Evolutionary conservation across 2,113 vertebrate genomes (phyloP).

Genomic region (Baryphthengus martii): DNA sequence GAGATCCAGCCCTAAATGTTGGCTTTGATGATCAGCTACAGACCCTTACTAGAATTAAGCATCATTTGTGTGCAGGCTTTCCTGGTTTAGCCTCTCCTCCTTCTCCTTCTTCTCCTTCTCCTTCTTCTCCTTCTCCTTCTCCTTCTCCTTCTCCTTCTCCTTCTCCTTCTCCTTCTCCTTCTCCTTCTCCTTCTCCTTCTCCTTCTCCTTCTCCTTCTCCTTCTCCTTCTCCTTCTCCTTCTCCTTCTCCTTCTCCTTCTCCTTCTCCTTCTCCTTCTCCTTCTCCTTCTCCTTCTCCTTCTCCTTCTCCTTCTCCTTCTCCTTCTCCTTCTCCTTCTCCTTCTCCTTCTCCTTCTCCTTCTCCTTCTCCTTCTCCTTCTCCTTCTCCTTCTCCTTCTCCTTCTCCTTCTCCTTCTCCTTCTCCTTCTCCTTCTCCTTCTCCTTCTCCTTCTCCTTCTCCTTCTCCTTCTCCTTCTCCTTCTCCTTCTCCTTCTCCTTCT

Average conservation of each 20-base stretch:
- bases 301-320: fast-evolving
- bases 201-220: fast-evolving
- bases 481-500: too few species aligned
- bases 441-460: background rate
- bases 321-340: too few species aligned
- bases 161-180: fast-evolving
- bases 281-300: fast-evolving
- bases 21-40: conserved; percentile 61
- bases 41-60: conserved; percentile 43
- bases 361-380: too few species aligned
- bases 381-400: fast-evolving
- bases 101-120: background rate
- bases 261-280: too few species aligned
- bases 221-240: too few species aligned
- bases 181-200: too few species aligned
- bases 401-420: too few species aligned
- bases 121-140: fast-evolving
- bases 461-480: fast-evolving
- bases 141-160: too few species aligned
- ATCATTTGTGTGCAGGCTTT: conserved; percentile 27
- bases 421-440: fast-evolving
- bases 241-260: too few species aligned
- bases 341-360: too few species aligned
- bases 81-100: fast-evolving
- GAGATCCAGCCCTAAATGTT: conserved; percentile 11